Evolutionary conservation across 2,797 vertebrate genomes (phyloP).

Genomic region (Crenichthys baileyi): DNA sequence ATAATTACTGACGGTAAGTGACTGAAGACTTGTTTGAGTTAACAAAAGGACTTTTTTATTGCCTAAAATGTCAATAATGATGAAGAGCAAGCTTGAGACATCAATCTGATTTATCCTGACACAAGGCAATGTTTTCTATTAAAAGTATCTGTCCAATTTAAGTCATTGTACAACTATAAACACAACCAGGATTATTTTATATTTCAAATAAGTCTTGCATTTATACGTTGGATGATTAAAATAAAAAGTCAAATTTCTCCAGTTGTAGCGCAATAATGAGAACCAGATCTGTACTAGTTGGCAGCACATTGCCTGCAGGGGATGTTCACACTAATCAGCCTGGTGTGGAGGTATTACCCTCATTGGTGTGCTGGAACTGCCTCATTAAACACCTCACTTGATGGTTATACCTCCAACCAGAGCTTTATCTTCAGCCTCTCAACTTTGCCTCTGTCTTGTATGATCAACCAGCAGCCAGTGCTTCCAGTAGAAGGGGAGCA

Average conservation of each 20-base stretch:
- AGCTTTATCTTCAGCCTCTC: constrained; percentile 47
- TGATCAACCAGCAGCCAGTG: constrained; percentile 23
- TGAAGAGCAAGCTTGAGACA: neutral
- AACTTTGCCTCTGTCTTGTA: constrained; percentile 31
- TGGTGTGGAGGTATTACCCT: constrained; percentile 77
- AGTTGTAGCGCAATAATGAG: constrained; percentile 73
- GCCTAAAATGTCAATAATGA: neutral
- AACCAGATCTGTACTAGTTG: constrained; percentile 48
- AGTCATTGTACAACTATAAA: neutral
- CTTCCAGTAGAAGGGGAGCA: constrained; percentile 5
- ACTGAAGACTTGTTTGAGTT: neutral
- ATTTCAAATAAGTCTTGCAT: constrained; percentile 14
- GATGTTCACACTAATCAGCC: constrained; percentile 81
- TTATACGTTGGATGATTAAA: constrained; percentile 7
- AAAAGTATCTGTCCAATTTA: neutral
- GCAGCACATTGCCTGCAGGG: constrained; percentile 44
- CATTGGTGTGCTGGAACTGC: constrained; percentile 60
- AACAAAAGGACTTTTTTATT: neutral
- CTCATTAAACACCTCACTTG: constrained; percentile 79
- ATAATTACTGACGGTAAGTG: neutral
- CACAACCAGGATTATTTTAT: neutral
- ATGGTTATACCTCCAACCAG: constrained; percentile 59
- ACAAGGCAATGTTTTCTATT: neutral
- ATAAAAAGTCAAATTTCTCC: constrained; percentile 11
- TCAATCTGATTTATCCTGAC: neutral